Percentiles rank a stretch among this genome's conserved stretches.
Evolutionary conservation across 2,888 invertebrate genomes (phyloP).

Genomic region (Brachypalpus laphriformis): DNA sequence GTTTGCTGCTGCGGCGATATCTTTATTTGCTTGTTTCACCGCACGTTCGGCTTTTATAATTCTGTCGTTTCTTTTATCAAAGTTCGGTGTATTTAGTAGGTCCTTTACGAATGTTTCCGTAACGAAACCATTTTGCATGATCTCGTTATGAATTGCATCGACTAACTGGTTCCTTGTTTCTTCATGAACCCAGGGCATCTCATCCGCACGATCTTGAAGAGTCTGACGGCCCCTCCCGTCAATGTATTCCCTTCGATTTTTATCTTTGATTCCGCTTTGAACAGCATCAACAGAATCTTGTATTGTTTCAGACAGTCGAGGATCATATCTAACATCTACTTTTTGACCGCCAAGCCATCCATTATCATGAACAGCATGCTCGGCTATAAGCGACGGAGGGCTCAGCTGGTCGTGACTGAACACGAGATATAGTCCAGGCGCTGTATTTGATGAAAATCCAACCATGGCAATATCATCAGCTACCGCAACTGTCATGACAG

Average conservation of each 20-base stretch:
- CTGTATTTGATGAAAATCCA: conserved; percentile 18
- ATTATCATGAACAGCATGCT: not conserved
- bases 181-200: not conserved
- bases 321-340: not conserved
- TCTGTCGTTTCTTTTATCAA: not conserved
- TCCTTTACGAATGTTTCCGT: not conserved
- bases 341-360: not conserved
- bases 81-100: not conserved
- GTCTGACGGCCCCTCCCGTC: not conserved
- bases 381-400: not conserved
- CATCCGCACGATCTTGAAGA: not conserved
- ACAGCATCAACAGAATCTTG: not conserved
- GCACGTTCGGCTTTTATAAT: not conserved
- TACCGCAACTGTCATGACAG: conserved; percentile 24
- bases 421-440: conserved; percentile 20
- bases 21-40: not conserved
- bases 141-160: not conserved
- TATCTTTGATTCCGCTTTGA: not conserved
- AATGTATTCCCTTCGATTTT: not conserved
- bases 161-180: not conserved
- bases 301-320: not conserved
- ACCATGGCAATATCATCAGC: not conserved
- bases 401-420: conserved; percentile 13
- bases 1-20: not conserved
- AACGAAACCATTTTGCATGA: not conserved